Base-by-base conservation (phyloP, 1,140 invertebrate species). In the Hestina assimilis region DNA sequence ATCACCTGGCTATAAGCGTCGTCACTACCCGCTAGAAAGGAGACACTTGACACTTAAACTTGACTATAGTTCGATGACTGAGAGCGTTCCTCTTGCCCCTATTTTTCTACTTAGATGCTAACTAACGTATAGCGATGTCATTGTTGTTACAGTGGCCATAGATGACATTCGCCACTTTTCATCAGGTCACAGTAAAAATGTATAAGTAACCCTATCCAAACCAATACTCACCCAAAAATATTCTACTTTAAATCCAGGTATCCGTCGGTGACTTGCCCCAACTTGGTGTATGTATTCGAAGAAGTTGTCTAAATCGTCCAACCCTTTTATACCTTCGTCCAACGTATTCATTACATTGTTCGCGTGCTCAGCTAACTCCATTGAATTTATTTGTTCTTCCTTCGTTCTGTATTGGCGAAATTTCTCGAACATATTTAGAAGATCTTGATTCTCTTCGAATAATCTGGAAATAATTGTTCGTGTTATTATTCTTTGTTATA, bases 341-440 rank as follows among this genome's bases (percentile, higher is more conserved):
- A 98, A 86, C 1, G 96, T 96, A 59, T 92, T 92, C 96, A 98
- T 97, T 7, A 98, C 96, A 66, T 94, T 94, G 52, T 92, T 93
- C 9, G 96, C 96, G 72, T 98, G 96, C 72, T 96, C 94, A 5
- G 93, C 93, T 17, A 98, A 84, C 86, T 96, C 95, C 87, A 93
- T 91, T 55, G 93, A 95, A 62, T 92, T 91, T 33, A 93, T 92
- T 71, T 96, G 95, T 57, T 95, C 92, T 67, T 97, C 95, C 63
- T 92, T 92, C 17, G 95, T 96, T 63, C 92, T 92, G 59, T 95
- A 89, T 43, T 94, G 91, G 38, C 92, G 91, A 73, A 97, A 96
- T 83, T 95, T 95, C 41, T 93, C 91, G 80, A 97, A 97, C 81
- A 97, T 91, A 17, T 92, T 89, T 12, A 96, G 88, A 3, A 97